Evolutionary conservation across 2,888 invertebrate species (phyloP).

Genomic region (Oscheius sp.): DNA sequence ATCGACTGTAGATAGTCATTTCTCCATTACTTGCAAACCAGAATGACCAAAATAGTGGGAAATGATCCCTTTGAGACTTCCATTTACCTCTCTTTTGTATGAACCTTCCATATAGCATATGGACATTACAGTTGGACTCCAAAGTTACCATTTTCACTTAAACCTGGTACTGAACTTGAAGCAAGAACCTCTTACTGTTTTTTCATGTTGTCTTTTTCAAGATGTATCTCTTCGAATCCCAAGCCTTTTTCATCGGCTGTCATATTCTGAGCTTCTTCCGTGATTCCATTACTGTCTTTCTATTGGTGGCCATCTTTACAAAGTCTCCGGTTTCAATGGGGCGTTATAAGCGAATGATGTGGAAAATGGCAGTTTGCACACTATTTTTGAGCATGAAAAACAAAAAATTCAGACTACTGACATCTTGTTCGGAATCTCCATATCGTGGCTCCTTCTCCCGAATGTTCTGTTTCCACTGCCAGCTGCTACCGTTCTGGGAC

Average conservation of each 20-base stretch:
- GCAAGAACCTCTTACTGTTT: too few relatives aligned
- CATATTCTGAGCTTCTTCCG: not conserved
- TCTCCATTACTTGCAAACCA: too few relatives aligned
- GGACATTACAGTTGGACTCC: too few relatives aligned
- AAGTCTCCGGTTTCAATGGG: conserved; percentile 14
- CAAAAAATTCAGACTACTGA: not conserved
- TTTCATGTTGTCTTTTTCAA: not conserved
- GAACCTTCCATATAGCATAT: too few relatives aligned
- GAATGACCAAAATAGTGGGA: too few relatives aligned
- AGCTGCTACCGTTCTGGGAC: not conserved
- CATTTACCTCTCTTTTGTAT: too few relatives aligned
- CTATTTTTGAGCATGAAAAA: not conserved
- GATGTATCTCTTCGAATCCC: not conserved
- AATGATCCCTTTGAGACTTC: too few relatives aligned
- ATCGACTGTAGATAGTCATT: too few relatives aligned
- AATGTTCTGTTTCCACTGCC: not conserved
- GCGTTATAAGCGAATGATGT: conserved; percentile 17
- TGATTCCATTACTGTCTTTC: not conserved
- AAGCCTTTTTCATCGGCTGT: not conserved
- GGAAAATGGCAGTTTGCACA: conserved; percentile 1
- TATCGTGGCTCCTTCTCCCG: conserved; percentile 4
- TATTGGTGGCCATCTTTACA: not conserved
- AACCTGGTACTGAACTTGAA: too few relatives aligned
- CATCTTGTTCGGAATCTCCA: not conserved
- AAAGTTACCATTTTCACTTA: too few relatives aligned